Base-by-base conservation (phyloP, 2,888 invertebrate genomes). In the Oxytorus armatus region DNA sequence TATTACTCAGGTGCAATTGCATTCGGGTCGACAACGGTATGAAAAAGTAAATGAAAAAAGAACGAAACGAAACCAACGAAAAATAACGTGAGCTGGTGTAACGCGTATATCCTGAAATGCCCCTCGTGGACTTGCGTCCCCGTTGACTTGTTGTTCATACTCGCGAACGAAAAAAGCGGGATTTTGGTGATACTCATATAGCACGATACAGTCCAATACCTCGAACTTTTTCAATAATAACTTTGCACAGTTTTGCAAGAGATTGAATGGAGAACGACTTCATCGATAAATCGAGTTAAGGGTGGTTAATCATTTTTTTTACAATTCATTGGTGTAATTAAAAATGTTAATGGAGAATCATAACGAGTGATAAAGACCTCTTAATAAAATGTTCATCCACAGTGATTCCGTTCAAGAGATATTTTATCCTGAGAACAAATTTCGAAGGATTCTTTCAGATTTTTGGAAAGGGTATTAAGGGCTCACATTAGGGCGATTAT, bases 1-100 rank as follows among this genome's bases (percentile, higher is more conserved):
- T 88, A 88, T 89, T 89, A 89, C 89, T 89, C 89, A 89, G 89
- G 88, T 89, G 88, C 89, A 88, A 89, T 89, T 89, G 88, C 89
- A 84, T 88, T 86, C 83, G 77, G 77, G 81, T 77, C 70, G 42
- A 3, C 21, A 78, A 76, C 68, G 59, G 72, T 73, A 84, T 81
- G 73, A 79, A 84, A 83, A 85, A 83, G 82, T 75, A 82, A 81
- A 61, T 79, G 33, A 51, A 73, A 72, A 75, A 75, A 33, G 55
- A 55, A 57, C 39, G 42, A 42, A 57, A 49, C 49, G 29, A 14
- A 55, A 55, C 29, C 53, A 49, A 61, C 44, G 65, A 61, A 61
- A 80, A 75, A 70, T 44, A 65, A 53, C 42, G 29, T 18, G 51
- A 49, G 36, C 49, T 33, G 8, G 47, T 49, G 49, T 23, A 66